Conservation (phyloP, 1,140 invertebrate genomes). For the Psilanteris sp. region DNA sequence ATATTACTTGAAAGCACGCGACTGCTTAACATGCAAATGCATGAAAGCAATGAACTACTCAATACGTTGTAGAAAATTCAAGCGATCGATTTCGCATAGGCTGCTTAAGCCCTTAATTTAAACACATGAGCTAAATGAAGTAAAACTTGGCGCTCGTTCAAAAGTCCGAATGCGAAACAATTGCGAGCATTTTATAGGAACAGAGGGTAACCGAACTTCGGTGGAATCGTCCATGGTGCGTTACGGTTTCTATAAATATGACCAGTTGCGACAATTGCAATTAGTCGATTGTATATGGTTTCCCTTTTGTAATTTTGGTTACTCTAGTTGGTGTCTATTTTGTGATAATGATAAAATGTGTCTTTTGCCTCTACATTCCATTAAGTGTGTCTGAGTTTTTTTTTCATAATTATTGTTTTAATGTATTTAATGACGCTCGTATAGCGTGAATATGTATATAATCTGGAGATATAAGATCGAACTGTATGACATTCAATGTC, state of each 20-base stretch:
- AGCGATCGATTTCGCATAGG: conserved; percentile 72
- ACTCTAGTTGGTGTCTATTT: too few relatives aligned
- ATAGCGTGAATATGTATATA: too few relatives aligned
- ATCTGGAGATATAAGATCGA: too few relatives aligned
- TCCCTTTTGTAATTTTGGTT: too few relatives aligned
- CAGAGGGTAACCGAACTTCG: neutral
- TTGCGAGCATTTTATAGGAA: conserved; percentile 25
- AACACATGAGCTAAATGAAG: conserved; percentile 58
- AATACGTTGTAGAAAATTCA: conserved; percentile 77
- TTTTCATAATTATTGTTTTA: too few relatives aligned
- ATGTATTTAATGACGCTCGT: too few relatives aligned
- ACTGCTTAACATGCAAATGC: conserved; percentile 80
- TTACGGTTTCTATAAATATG: conserved; percentile 46
- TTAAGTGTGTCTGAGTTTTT: too few relatives aligned
- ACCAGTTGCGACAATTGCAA: conserved; percentile 20
- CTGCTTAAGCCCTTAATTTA: conserved; percentile 60
- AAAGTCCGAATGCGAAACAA: conserved; percentile 51
- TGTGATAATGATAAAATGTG: too few relatives aligned
- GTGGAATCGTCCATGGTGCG: conserved; percentile 35
- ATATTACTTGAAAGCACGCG: conserved; percentile 79
- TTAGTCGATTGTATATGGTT: too few relatives aligned
- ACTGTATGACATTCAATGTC: too few relatives aligned
- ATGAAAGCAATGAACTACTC: conserved; percentile 80
- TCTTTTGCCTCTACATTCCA: too few relatives aligned
- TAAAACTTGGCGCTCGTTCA: conserved; percentile 52